A percentile compares a stretch with the other conserved stretches of the same genome.
Evolutionary conservation across 2,113 vertebrate species (phyloP).

Genomic region (Cyrtonyx montezumae): DNA sequence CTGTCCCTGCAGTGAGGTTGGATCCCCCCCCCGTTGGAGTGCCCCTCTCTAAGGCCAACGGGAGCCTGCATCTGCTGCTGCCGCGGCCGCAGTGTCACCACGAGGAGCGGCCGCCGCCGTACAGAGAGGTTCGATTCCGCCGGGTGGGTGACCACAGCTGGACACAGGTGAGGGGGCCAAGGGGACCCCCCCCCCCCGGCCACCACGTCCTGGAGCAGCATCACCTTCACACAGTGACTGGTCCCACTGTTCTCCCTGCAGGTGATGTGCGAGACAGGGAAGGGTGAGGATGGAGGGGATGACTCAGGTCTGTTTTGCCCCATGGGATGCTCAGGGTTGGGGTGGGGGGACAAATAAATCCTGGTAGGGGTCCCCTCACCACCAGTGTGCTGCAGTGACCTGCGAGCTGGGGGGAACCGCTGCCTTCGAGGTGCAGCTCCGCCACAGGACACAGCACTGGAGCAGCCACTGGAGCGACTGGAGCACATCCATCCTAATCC

Average conservation of each 20-base stretch:
- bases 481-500: constrained; percentile 71
- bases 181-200: not conserved
- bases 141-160: accelerated
- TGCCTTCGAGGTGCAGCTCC: constrained; percentile 70
- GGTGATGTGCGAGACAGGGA: constrained; percentile 35
- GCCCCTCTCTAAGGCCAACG: accelerated
- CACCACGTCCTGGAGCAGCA: not conserved
- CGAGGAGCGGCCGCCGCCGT: accelerated
- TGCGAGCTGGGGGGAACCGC: not conserved
- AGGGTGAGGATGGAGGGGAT: not conserved
- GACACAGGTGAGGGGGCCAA: not conserved
- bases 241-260: constrained; percentile 1
- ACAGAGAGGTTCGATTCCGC: not conserved
- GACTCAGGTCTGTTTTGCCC: not conserved
- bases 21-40: accelerated
- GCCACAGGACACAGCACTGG: not conserved
- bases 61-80: constrained; percentile 10
- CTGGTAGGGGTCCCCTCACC: not conserved
- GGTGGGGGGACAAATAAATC: not conserved
- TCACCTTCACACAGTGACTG: not conserved
- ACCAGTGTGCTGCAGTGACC: constrained; percentile 38
- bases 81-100: accelerated
- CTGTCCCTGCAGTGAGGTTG: constrained; percentile 59
- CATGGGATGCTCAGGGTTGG: not conserved
- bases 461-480: constrained; percentile 77